Base-by-base conservation (phyloP, 2,888 invertebrate genomes). In the Charanyca ferruginea region DNA sequence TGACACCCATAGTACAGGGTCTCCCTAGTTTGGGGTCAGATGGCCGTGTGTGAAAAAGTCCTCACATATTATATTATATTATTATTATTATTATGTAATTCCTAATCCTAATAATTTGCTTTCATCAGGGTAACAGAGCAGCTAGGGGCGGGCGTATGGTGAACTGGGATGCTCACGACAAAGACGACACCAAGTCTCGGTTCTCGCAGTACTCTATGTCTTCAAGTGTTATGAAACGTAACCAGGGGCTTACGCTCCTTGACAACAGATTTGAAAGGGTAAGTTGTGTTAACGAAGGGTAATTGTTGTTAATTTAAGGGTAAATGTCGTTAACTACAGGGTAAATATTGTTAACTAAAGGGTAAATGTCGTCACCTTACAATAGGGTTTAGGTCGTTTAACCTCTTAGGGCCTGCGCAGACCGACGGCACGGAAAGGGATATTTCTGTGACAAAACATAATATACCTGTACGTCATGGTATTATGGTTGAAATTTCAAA, bases 171-270 rank as follows among this genome's bases (percentile, higher is more conserved):
- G 77, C 85, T 0, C 88, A 94, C 3, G 90, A 94, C 64, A 96
- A 97, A 49, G 97, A 98, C 80, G 98, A 99, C 89, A 98, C 98
- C 0, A 98, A 97, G 88, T 98, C 99, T 0, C 96, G 98, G 9
- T 99, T 99, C 92, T 99, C 99, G 0, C 97, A 98, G 83, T 99
- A 99, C 91, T 99, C 99, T 0, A 98, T 99, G 97, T 97, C 98
- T 0, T 99, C 99, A 32, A 99, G 98, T 79, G 98, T 99, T 1
- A 98, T 99, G 25, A 94, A 96, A 18, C 96, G 99, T 60, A 99
- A 98, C 91, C 97, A 98, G 59, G 98, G 98, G 9, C 95, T 99
- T 0, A 96, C 97, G 0, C 89, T 98, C 18, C 92, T 99, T 0
- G 99, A 99, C 93, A 97, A 98, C 82, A 96, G 97, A 80, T 99